Conservation (phyloP, 2,797 vertebrate genomes). For the Garrulus glandarius region DNA sequence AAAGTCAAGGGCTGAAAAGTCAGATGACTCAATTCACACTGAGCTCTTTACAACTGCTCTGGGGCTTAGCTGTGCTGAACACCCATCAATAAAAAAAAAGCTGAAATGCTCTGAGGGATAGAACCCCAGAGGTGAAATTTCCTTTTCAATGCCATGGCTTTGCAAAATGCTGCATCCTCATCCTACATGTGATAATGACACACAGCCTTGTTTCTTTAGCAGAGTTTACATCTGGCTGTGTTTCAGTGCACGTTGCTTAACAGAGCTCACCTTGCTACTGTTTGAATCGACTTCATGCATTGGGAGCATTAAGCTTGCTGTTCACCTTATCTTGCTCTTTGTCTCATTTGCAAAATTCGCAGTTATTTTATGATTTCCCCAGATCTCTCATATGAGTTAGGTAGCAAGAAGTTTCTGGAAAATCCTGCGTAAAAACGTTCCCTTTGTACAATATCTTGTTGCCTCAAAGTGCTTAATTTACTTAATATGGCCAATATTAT, state of each 20-base stretch:
- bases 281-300: not conserved
- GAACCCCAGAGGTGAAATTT: not conserved
- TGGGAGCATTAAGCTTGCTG: not conserved
- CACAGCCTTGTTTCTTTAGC: fast-evolving
- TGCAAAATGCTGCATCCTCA: not conserved
- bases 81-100: not conserved
- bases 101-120: not conserved
- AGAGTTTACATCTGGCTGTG: not conserved
- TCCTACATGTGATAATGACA: not conserved
- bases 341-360: not conserved
- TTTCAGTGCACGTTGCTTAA: not conserved
- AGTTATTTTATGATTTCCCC: not conserved
- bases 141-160: not conserved
- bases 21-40: not conserved
- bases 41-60: not conserved
- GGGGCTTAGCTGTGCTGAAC: not conserved
- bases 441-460: not conserved
- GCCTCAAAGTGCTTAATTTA: not conserved
- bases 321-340: not conserved
- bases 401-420: not conserved
- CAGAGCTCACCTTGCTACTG: not conserved
- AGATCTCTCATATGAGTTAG: not conserved
- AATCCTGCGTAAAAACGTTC: not conserved
- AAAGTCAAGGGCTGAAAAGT: slow-evolving; percentile 21
- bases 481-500: not conserved